Percentiles rank a stretch among this genome's conserved stretches.
Evolutionary conservation across 2,113 vertebrate species (phyloP).

Genomic region (Hydrochoerus hydrochaeris): DNA sequence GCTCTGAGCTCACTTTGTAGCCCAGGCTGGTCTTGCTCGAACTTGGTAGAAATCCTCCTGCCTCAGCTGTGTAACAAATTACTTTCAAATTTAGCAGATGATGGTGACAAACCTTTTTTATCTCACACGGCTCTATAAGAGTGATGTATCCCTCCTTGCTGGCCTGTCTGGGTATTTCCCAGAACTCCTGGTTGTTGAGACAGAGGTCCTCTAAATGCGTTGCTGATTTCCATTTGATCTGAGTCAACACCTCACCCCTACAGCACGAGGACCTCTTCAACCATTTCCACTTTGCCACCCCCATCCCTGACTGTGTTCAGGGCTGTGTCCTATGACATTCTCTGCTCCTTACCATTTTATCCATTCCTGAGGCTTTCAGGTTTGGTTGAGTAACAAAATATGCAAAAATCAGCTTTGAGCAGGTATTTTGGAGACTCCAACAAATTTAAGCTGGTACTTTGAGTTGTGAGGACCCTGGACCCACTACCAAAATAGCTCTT

Average conservation of each 20-base stretch:
- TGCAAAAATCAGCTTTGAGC: slow-evolving; percentile 19
- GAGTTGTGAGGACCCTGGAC: neutral
- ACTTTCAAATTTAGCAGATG: neutral
- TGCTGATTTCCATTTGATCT: neutral
- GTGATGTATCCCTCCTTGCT: neutral
- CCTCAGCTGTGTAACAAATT: neutral
- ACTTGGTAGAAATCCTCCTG: too few relatives aligned
- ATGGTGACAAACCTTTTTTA: neutral
- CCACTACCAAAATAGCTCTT: neutral
- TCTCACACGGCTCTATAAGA: neutral
- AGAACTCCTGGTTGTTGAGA: neutral
- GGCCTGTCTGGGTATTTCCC: neutral
- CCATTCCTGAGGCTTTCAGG: neutral
- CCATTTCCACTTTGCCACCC: neutral
- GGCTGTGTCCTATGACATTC: neutral
- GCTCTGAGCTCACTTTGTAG: too few relatives aligned
- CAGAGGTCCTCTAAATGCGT: neutral
- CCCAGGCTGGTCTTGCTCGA: too few relatives aligned
- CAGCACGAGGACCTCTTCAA: neutral
- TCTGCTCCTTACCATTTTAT: neutral
- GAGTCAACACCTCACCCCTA: neutral
- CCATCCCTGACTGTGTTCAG: neutral
- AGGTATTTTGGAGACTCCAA: neutral
- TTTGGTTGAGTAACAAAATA: slow-evolving; percentile 9
- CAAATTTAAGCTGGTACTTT: slow-evolving; percentile 46